These are phyloP conservation scores for Scotopteryx bipunctaria DNA, from an alignment of 2,888 invertebrate genomes.

Conservation along the genomic window DNA sequence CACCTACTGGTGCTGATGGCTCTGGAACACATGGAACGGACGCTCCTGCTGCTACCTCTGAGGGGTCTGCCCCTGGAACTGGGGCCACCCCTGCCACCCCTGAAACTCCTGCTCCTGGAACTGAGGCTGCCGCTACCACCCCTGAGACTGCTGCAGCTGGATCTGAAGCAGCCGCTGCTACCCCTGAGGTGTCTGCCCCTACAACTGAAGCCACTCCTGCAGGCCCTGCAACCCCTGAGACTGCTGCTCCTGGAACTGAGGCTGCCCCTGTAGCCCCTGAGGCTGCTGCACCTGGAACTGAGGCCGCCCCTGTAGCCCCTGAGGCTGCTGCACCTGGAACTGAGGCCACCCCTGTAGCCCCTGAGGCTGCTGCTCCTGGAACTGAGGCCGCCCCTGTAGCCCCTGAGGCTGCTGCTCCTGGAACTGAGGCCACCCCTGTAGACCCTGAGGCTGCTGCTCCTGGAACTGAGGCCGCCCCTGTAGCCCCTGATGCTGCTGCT, in stretches of 20 bases:
- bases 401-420: not conserved
- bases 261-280: not conserved
- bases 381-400: constrained; percentile 1
- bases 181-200: not conserved
- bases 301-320: not conserved
- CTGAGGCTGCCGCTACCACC: not conserved
- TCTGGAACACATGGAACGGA: constrained; percentile 3
- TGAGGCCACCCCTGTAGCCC: not conserved
- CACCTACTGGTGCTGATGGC: not conserved
- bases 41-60: not conserved
- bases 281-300: not conserved
- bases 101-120: constrained; percentile 12
- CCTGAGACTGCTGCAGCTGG: constrained; percentile 5
- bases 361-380: constrained; percentile 13
- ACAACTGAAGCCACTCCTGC: constrained; percentile 10
- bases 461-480: constrained; percentile 1
- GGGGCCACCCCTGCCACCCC: not conserved
- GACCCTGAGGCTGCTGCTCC: not conserved
- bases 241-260: not conserved
- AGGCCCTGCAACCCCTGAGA: not conserved
- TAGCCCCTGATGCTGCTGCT: not conserved
- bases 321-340: constrained; percentile 3
- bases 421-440: not conserved
- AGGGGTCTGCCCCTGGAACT: not conserved
- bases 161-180: constrained; percentile 1